Evolutionary conservation across 1,140 invertebrate species (phyloP), one percentile per base, ranked within the genome.

Genomic region (Campodea augens): DNA sequence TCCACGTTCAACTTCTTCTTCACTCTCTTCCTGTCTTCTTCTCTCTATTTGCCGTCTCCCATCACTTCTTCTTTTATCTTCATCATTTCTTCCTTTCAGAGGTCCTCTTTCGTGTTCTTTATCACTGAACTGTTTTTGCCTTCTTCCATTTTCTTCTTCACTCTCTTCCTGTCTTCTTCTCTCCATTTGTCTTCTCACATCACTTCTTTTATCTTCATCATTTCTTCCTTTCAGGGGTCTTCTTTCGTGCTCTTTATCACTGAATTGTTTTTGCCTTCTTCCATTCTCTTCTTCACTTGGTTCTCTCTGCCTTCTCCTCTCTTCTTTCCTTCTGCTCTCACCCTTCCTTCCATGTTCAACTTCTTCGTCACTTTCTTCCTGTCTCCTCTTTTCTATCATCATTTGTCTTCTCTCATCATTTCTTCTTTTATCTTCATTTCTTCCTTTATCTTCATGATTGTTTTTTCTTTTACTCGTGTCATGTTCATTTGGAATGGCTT

Each of bases 301-400:
- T 27, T 39, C 44, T 41, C 39, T 48, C 41, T 64, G 61, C 1
- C 58, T 52, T 47, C 47, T 57, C 55, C n/a, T 57, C 23, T 19
- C 49, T 40, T 38, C 46, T 48, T 38, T 23, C 24, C 38, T 10
- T 48, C 38, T 15, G 54, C 50, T 51, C 58, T 47, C 7, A 49
- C 36, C 38, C 47, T 42, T 49, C 55, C 55, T 25, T 56, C 49
- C 25, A 55, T 54, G 53, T 58, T 53, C 59, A 58, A 24, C 52
- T 49, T 37, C 41, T 60, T 15, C 54, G 52, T 42, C 55, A 59
- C 32, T 47, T 48, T 51, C 54, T 61, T 56, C 46, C 55, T 41
- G 50, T 52, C n/a, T n/a, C n/a, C n/a, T n/a, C n/a, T n/a, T n/a
- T n/a, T n/a, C n/a, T n/a, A n/a, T n/a, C n/a, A n/a, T n/a, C n/a